Evolutionary conservation across 2,888 invertebrate genomes (phyloP).

Genomic region (Teleogryllus oceanicus): DNA sequence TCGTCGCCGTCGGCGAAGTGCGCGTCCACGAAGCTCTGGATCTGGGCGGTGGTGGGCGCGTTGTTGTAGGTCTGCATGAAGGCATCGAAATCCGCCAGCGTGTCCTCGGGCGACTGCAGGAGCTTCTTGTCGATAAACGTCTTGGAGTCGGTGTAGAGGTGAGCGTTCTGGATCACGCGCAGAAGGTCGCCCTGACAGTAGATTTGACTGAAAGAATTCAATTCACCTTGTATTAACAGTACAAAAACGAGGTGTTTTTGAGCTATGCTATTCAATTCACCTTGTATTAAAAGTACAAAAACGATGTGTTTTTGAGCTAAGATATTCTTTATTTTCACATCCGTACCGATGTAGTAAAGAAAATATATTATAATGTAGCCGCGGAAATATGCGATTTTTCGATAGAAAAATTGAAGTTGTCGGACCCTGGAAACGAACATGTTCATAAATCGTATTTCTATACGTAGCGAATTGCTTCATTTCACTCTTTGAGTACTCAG

Average conservation of each 20-base stretch:
- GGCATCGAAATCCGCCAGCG: conserved; percentile 58
- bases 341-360: no score
- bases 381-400: no score
- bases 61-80: conserved; percentile 59
- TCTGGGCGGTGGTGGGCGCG: conserved; percentile 52
- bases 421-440: no score
- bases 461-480: no score
- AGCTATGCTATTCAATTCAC: neutral
- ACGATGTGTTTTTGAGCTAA: no score
- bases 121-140: conserved; percentile 89
- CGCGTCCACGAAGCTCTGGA: conserved; percentile 54
- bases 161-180: conserved; percentile 77
- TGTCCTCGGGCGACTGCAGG: conserved; percentile 61
- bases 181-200: conserved; percentile 78
- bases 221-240: neutral
- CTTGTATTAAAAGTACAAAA: no score
- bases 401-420: no score
- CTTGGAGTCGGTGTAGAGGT: conserved; percentile 78
- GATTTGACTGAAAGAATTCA: conserved; percentile 61
- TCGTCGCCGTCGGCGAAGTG: conserved; percentile 59
- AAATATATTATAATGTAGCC: no score
- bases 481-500: no score
- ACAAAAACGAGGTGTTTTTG: no score
- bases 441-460: no score
- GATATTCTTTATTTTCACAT: no score